Base-by-base conservation (phyloP, 2,888 invertebrate genomes). In the Lycocerus yunnanus region DNA sequence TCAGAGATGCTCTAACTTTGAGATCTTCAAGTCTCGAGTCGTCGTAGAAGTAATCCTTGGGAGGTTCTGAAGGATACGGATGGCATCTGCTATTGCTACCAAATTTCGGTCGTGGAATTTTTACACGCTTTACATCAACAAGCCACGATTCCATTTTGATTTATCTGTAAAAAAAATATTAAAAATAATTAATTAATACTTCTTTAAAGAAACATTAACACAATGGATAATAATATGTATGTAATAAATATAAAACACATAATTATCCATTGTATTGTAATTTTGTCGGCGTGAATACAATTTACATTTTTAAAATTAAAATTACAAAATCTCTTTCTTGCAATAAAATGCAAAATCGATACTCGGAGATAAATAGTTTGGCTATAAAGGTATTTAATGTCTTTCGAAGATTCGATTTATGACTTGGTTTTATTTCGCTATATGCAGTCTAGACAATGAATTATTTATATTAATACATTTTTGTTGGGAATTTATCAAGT, bases 31-130 rank as follows among this genome's bases (percentile, higher is more conserved):
- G 86, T 85, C 84, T 86, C 43, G 80, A 83, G 71, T 92, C 92
- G 77, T 93, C 92, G 81, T 92, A 90, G 58, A 84, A 80, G 86
- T 95, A 95, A 85, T 95, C 95, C 86, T 95, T 93, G 11, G 94
- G 94, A 14, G 94, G 94, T 83, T 93, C 93, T 74, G 89, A 92
- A 72, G 93, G 93, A 81, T 90, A 92, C 69, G 85, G 84, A 20
- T 84, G 88, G 83, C 85, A 89, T 84, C 84, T 88, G 83, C 85
- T 89, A 79, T 80, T 81, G 80, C 89, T 90, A 68, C 91, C 92
- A 84, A 95, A 94, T 89, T 95, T 95, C 5, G 95, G 95, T 79
- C 95, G 90, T 20, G 95, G 95, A 82, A 95, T 95, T 81, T 93
- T 90, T 77, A 95, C 92, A 80, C 94, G 91, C 86, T 95, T 95